These are phyloP conservation scores for Atractosteus spatula DNA, from an alignment of 2,113 vertebrate genomes.

Conservation along the genomic window DNA sequence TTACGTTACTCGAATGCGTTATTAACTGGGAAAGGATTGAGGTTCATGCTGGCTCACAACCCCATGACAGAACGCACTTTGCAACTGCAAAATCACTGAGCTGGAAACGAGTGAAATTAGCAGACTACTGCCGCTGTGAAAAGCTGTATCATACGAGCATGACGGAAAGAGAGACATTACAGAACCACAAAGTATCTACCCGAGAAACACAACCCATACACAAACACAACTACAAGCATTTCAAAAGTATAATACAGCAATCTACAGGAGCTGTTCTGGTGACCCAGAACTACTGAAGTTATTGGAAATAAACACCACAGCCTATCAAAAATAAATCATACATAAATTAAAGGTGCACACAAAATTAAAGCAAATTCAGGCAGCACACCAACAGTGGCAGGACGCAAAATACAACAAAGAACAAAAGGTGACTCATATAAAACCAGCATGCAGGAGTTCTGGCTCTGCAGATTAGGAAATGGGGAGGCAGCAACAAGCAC, in stretches of 20 bases:
- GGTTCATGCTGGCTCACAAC: constrained; percentile 27
- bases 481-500: constrained; percentile 35
- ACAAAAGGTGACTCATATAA: constrained; percentile 28
- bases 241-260: constrained; percentile 40
- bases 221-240: constrained; percentile 43
- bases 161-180: constrained; percentile 65
- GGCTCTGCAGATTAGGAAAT: constrained; percentile 34
- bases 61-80: constrained; percentile 7
- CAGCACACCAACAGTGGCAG: constrained; percentile 17
- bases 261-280: too few species aligned
- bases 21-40: neutral
- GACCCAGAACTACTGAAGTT: neutral
- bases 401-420: constrained; percentile 24
- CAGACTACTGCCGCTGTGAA: too few species aligned
- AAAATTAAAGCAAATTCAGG: constrained; percentile 18
- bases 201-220: constrained; percentile 43
- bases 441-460: constrained; percentile 52
- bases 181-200: constrained; percentile 38
- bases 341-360: constrained; percentile 16
- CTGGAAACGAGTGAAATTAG: too few species aligned
- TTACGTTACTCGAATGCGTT: neutral
- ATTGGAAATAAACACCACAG: constrained; percentile 28
- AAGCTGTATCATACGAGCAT: constrained; percentile 21
- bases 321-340: constrained; percentile 22
- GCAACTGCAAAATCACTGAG: too few species aligned